These are phyloP conservation scores for Pharmacophagus antenor DNA, from an alignment of 2,888 invertebrate species.

Conservation along the genomic window DNA sequence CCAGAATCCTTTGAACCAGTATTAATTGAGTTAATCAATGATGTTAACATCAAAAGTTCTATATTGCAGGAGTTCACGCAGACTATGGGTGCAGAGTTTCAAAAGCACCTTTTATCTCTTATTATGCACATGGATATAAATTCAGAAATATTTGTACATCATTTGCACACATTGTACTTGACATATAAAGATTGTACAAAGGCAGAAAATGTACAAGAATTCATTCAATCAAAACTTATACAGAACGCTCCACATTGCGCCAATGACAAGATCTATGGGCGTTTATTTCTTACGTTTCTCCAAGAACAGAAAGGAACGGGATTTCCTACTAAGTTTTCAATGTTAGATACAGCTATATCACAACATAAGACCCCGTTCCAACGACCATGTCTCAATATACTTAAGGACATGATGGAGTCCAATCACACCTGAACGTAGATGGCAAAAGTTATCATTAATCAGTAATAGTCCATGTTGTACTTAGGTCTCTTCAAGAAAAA, in stretches of 20 bases:
- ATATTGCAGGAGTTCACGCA: constrained; percentile 51
- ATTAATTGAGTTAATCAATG: constrained; percentile 45
- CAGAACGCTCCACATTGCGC: constrained; percentile 39
- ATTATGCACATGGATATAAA: constrained; percentile 44
- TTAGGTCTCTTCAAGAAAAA: too few relatives aligned
- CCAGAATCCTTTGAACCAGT: constrained; percentile 43
- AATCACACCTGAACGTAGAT: neutral
- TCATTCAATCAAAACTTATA: constrained; percentile 42
- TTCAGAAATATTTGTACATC: constrained; percentile 45
- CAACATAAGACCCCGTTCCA: constrained; percentile 55
- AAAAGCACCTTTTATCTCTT: constrained; percentile 40
- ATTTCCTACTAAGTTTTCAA: constrained; percentile 25
- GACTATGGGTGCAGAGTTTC: constrained; percentile 38
- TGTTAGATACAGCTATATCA: constrained; percentile 47
- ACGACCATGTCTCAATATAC: constrained; percentile 50
- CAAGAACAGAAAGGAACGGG: constrained; percentile 44
- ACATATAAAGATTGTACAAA: constrained; percentile 54
- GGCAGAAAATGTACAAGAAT: constrained; percentile 45
- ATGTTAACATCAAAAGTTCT: constrained; percentile 43
- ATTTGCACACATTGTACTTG: constrained; percentile 49
- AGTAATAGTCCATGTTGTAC: too few relatives aligned
- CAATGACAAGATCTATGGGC: constrained; percentile 53
- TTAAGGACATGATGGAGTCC: constrained; percentile 42
- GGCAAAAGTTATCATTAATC: neutral
- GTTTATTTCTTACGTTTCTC: constrained; percentile 50